Evolutionary conservation across 64 coral and sea anemone genomes (phyloP), one percentile per base, ranked within the genome.

Genomic region (Actinia equina): DNA sequence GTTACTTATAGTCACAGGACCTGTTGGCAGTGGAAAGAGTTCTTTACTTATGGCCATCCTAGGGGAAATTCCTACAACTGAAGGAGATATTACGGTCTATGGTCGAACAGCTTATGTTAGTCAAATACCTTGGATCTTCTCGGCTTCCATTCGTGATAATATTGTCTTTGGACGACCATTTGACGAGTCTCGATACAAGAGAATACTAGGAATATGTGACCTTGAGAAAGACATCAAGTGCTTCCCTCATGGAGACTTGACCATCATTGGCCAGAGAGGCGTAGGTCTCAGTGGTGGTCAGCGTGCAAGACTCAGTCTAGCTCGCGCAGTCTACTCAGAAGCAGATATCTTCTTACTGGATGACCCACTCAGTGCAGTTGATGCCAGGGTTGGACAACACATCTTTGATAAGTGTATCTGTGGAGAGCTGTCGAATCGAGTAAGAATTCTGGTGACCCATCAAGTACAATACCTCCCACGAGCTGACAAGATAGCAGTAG

Each of bases 161-260:
- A 60, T 60, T 15, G 59, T 60, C 5, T 60, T 60, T 18, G 59
- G 84, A 10, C 71, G 85, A 37, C 83, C 89, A 7, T 79, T 91
- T 58, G 19, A 46, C 25, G 67, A 86, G 0, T 52, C 74, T 44
- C 54, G 43, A 52, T 90, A 90, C 82, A 52, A 85, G 3, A 22
- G 83, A 52, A 64, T 90, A 11, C 69, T 90, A 16, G 71, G 61
- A 63, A 51, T 59, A 25, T 91, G 89, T 44, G 89, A 83, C 6
- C 74, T 91, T 45, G 27, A 91, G 52, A 56, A 78, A 65, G 89
- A 91, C 53, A 51, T 91, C 20, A 84, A 62, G 43, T 46, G 44
- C 37, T 79, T 79, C 10, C 63, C 63, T n/a, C 7, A 69, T 27
- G 63, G 5, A 25, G 63, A 69, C 63, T 69, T 69, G 63, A 69